Evolutionary conservation across 2,113 vertebrate genomes (phyloP).

Genomic region (Crotalus viridis): DNA sequence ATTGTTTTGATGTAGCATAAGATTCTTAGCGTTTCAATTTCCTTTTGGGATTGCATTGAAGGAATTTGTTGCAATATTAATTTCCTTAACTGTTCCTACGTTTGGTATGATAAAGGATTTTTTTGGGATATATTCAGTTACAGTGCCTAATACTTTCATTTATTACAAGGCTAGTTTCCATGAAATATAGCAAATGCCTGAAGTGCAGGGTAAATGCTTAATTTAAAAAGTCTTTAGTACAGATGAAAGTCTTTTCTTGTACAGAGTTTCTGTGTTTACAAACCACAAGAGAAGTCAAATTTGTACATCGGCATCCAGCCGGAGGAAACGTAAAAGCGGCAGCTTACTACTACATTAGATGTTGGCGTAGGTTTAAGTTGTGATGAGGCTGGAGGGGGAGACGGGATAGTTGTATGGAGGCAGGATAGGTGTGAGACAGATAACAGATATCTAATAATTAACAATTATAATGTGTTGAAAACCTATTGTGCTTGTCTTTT

Average conservation of each 20-base stretch:
- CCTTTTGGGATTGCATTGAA: not conserved
- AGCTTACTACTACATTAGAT: not conserved
- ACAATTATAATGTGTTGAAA: not conserved
- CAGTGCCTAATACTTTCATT: not conserved
- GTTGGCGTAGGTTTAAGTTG: not conserved
- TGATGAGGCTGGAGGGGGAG: not conserved
- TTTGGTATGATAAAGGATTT: not conserved
- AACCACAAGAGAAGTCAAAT: not conserved
- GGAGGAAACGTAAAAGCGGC: not conserved
- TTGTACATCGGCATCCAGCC: not conserved
- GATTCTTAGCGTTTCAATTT: not conserved
- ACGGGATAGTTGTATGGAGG: not conserved
- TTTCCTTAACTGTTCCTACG: not conserved
- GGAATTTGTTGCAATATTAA: not conserved
- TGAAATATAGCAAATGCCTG: not conserved
- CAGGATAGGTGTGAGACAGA: not conserved
- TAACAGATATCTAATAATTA: not conserved
- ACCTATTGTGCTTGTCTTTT: not conserved
- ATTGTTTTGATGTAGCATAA: not conserved
- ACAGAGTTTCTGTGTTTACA: not conserved
- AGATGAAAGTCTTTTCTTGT: not conserved
- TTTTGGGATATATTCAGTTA: accelerated
- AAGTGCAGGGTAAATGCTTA: not conserved
- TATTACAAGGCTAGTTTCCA: not conserved
- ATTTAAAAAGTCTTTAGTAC: not conserved